These are phyloP conservation scores for Lucilia cuprina DNA, from an alignment of 1,140 invertebrate genomes.

Conservation along the genomic window DNA sequence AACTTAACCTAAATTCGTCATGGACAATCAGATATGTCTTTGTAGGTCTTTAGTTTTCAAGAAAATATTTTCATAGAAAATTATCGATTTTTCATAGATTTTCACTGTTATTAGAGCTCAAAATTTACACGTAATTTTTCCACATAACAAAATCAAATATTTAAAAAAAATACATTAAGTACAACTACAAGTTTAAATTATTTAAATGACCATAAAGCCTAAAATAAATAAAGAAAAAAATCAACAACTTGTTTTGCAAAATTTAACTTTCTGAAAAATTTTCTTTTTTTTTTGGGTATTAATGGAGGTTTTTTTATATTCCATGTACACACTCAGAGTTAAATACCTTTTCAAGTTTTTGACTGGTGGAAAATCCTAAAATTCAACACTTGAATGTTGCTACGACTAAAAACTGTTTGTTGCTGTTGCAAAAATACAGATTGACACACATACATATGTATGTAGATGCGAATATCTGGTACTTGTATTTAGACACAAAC, in stretches of 20 bases:
- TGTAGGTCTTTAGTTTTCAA: too few species aligned
- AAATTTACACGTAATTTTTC: too few species aligned
- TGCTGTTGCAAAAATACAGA: not conserved
- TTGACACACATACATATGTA: not conserved
- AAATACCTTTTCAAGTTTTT: conserved; percentile 19
- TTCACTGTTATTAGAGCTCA: too few species aligned
- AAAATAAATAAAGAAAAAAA: too few species aligned
- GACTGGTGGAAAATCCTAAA: conserved; percentile 22
- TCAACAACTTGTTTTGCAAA: not conserved
- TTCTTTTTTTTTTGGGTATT: not conserved
- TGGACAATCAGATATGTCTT: too few species aligned
- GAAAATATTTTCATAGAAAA: too few species aligned
- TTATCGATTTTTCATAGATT: too few species aligned
- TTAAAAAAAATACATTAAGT: too few species aligned
- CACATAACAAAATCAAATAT: too few species aligned
- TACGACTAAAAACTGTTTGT: not conserved
- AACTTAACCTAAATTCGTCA: too few species aligned
- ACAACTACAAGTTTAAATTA: too few species aligned
- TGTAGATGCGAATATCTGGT: not conserved
- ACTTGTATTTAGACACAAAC: not conserved
- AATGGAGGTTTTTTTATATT: not conserved
- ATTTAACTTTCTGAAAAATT: not conserved
- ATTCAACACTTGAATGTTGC: conserved; percentile 22
- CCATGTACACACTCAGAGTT: not conserved
- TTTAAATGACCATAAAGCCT: too few species aligned